Evolutionary conservation across 2,888 invertebrate species (phyloP).

Genomic region (Diarsia rubi): DNA sequence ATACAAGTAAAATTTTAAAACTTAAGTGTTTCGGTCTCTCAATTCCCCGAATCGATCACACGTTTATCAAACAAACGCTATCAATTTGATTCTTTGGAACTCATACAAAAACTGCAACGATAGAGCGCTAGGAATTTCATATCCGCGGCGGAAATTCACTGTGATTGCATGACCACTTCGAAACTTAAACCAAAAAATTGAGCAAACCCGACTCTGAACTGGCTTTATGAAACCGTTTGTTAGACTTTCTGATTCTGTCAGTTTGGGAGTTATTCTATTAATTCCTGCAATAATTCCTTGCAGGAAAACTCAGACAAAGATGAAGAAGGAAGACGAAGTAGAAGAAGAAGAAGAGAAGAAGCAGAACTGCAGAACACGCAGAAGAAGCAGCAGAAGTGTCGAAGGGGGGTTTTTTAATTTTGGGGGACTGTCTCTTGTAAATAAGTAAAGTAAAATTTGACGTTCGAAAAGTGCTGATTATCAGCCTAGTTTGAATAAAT

Average conservation of each 20-base stretch:
- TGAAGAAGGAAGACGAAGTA: no score
- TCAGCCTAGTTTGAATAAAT: no score
- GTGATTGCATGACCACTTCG: constrained; percentile 43
- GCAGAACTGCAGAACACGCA: no score
- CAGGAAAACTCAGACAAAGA: no score
- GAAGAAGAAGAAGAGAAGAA: no score
- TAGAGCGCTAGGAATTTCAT: constrained; percentile 66
- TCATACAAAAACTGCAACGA: constrained; percentile 28
- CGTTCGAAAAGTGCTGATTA: no score
- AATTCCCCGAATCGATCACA: not conserved
- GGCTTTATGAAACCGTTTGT: not conserved
- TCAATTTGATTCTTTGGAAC: constrained; percentile 31
- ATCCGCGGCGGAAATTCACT: constrained; percentile 68
- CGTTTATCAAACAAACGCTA: constrained; percentile 13
- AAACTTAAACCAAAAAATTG: constrained; percentile 36
- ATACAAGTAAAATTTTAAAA: no score
- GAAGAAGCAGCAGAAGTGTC: no score
- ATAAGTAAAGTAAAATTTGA: no score
- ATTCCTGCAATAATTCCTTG: no score
- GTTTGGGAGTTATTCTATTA: not conserved
- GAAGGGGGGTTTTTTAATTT: no score
- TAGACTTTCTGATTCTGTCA: not conserved
- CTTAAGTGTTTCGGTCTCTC: not conserved
- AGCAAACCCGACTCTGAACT: constrained; percentile 13
- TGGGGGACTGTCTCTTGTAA: no score